A percentile compares a stretch with the other conserved stretches of the same genome.
Conservation (phyloP, 2,113 vertebrate genomes). For the Numida meleagris region DNA sequence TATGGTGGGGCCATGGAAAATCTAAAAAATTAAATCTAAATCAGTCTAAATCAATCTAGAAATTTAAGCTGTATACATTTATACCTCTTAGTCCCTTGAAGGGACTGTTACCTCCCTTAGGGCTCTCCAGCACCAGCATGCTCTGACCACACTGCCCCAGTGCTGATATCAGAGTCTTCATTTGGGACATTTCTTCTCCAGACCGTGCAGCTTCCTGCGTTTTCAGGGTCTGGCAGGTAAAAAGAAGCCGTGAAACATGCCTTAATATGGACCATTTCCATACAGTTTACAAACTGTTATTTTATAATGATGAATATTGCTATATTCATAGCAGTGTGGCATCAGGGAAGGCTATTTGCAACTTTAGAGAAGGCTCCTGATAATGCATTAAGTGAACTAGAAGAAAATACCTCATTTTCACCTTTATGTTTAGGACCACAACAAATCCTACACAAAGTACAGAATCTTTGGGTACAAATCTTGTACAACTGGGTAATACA, state of each 20-base stretch:
- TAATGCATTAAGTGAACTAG: neutral
- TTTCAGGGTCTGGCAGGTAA: neutral
- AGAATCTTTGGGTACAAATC: neutral
- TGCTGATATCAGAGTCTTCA: neutral
- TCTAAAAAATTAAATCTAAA: neutral
- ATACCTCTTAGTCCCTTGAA: neutral
- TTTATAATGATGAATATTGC: neutral
- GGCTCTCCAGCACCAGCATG: neutral
- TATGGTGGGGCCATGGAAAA: neutral
- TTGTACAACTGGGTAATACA: neutral
- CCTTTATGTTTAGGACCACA: neutral
- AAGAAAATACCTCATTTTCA: neutral
- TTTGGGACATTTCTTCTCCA: neutral
- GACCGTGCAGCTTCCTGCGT: neutral
- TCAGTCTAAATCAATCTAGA: neutral
- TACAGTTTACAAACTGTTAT: neutral
- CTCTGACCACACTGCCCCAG: rapidly evolving
- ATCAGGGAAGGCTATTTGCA: neutral
- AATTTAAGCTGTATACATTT: neutral
- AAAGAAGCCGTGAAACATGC: neutral
- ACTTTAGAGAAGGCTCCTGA: neutral
- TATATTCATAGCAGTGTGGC: neutral
- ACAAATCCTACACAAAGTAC: neutral
- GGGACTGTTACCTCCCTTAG: neutral
- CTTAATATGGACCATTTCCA: neutral